Conservation (phyloP, 1,140 invertebrate genomes). For the Listronotus bonariensis region DNA sequence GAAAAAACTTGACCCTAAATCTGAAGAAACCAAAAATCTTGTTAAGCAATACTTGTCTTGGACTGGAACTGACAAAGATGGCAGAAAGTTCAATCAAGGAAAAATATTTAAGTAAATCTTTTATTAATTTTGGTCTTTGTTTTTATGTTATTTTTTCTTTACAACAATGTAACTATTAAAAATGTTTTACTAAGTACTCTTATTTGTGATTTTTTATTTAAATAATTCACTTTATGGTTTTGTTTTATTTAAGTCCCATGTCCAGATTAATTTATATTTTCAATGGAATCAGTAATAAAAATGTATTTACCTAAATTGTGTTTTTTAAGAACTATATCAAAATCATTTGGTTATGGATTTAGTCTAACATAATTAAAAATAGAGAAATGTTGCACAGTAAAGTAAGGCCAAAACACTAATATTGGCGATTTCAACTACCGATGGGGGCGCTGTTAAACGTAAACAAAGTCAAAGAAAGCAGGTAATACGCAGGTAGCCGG, state of each 20-base stretch:
- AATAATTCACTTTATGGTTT: not conserved
- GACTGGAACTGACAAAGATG: slow-evolving; percentile 84
- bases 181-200: slow-evolving; percentile 2
- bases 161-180: not conserved
- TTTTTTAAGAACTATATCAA: no score
- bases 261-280: not conserved
- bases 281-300: no score
- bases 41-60: slow-evolving; percentile 93
- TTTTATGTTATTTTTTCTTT: slow-evolving; percentile 1
- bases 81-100: slow-evolving; percentile 95
- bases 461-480: no score
- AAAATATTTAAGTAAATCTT: slow-evolving; percentile 95
- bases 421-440: no score
- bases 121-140: not conserved
- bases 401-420: no score
- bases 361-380: no score
- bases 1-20: slow-evolving; percentile 89
- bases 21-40: slow-evolving; percentile 84
- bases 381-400: no score
- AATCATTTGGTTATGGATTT: no score
- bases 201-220: slow-evolving; percentile 13
- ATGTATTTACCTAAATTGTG: no score
- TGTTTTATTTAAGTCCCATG: slow-evolving; percentile 3
- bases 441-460: no score
- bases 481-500: no score